Percentiles rank a stretch among this genome's conserved stretches.
phyloP scores from a whole-genome alignment of 2,113 vertebrate genomes.

The Misgurnus mizolepis region DNA sequence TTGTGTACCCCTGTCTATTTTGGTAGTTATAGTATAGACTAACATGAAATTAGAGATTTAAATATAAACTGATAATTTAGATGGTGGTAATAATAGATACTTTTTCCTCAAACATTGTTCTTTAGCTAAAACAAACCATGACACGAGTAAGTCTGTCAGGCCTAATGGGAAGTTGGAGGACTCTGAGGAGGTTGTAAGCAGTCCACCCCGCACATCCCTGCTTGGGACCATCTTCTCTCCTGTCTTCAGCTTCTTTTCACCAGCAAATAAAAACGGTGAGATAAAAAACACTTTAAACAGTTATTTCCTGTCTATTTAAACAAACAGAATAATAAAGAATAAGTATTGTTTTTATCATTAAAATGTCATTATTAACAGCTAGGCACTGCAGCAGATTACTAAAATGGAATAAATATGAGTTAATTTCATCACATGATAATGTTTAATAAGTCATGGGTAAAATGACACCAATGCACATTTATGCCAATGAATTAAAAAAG shows the following conservation, averaged over 20 bases:
- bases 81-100: background rate
- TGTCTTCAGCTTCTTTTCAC: constrained; percentile 98
- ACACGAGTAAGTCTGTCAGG: constrained; percentile 88
- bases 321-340: background rate
- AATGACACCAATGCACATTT: background rate
- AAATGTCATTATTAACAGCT: too few relatives aligned
- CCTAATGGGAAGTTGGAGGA: constrained; percentile 93
- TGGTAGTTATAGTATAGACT: background rate
- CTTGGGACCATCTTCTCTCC: constrained; percentile 97
- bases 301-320: background rate
- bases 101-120: background rate
- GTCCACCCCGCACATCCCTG: constrained; percentile 88
- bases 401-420: too few relatives aligned
- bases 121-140: constrained; percentile 87
- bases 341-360: too few relatives aligned
- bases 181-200: constrained; percentile 75
- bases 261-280: constrained; percentile 95
- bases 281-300: constrained; percentile 29
- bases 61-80: background rate
- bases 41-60: background rate
- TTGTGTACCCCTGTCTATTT: too few relatives aligned
- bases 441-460: background rate
- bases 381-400: too few relatives aligned
- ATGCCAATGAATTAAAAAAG: background rate
- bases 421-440: background rate